These are phyloP conservation scores for Leptinotarsa tumamoca DNA, from an alignment of 2,888 invertebrate species.

Conservation along the genomic window DNA sequence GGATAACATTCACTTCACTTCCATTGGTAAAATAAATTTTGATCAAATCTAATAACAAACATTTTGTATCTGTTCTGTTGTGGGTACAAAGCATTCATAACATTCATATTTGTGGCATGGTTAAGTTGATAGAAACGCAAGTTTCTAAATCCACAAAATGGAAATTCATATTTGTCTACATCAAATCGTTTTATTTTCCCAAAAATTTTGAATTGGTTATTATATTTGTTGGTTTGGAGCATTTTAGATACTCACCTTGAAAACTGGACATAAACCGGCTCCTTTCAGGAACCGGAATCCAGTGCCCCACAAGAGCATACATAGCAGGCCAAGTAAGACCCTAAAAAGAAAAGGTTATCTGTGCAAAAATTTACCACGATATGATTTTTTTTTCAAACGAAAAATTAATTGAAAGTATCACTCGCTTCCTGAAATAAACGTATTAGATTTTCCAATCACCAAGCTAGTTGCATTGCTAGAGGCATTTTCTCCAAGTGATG, in stretches of 20 bases:
- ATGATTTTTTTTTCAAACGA: background rate
- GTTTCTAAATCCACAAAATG: no score
- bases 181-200: background rate
- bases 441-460: background rate
- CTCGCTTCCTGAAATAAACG: background rate
- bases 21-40: no score
- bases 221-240: constrained; percentile 6
- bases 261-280: constrained; percentile 82
- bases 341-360: constrained; percentile 58
- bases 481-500: no score
- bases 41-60: no score
- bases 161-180: background rate
- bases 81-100: no score
- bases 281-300: constrained; percentile 79
- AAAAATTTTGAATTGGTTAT: background rate
- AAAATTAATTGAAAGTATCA: background rate
- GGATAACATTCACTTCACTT: no score
- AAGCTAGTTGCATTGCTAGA: background rate
- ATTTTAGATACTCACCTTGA: constrained; percentile 68
- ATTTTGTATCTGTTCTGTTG: no score
- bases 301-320: constrained; percentile 79
- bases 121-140: no score
- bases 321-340: constrained; percentile 82
- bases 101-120: no score
- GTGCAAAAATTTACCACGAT: constrained; percentile 16